A percentile compares a stretch with the other conserved stretches of the same genome.
Evolutionary conservation across 2,113 vertebrate genomes (phyloP).

Genomic region (Hippopotamus amphibius): DNA sequence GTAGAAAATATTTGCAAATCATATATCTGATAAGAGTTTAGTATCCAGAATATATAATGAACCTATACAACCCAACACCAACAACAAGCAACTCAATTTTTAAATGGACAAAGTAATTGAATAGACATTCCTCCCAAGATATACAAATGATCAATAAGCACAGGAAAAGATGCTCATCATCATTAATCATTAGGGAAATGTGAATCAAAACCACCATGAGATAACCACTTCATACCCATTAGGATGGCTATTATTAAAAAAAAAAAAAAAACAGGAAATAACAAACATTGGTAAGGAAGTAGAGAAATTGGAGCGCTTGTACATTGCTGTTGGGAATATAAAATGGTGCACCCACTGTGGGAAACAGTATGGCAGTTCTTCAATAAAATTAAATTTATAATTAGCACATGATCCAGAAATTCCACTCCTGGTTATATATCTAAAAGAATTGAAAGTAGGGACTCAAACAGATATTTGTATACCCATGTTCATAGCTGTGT

Average conservation of each 20-base stretch:
- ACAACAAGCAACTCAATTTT: neutral
- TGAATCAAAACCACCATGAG: neutral
- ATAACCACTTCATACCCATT: neutral
- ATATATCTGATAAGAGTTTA: neutral
- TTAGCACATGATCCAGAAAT: neutral
- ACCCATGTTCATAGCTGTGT: neutral
- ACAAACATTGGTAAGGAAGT: neutral
- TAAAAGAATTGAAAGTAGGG: neutral
- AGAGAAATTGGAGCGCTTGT: neutral
- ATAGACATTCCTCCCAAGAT: neutral
- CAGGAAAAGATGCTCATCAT: neutral
- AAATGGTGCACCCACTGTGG: neutral
- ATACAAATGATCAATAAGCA: neutral
- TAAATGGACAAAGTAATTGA: neutral
- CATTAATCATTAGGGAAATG: neutral
- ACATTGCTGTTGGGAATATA: neutral
- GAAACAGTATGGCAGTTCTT: neutral
- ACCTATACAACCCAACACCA: neutral
- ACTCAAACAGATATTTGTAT: neutral
- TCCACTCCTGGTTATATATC: neutral
- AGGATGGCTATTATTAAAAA: neutral
- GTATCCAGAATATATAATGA: slow-evolving; percentile 1
- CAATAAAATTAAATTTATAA: slow-evolving; percentile 21
- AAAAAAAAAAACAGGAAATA: neutral
- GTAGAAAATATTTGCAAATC: slow-evolving; percentile 8